Evolutionary conservation across 64 coral and sea anemone genomes (phyloP), one percentile per base, ranked within the genome.

Genomic region (Pachyseris speciosa): DNA sequence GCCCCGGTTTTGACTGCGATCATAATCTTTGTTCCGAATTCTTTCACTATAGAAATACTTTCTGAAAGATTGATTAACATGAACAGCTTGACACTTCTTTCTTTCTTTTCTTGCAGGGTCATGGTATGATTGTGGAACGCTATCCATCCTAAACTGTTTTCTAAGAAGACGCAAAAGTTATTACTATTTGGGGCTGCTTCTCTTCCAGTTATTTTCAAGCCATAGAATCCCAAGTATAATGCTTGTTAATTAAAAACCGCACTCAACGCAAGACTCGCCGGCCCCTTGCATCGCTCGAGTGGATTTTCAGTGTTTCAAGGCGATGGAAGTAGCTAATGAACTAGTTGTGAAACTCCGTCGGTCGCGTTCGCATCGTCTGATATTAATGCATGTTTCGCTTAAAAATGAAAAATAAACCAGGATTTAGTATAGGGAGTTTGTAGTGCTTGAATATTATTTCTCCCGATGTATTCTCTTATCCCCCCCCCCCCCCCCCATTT

Each of bases 91-190:
- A 34, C 2, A 10, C 22, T 36, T 32, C 2, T 38, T 2, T 39
- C 25, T 16, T 60, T 38, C 9, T 33, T 61, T 72, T 53, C 57
- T 69, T 29, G 9, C 37, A 92, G 89, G 89, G 89, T 45, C 89
- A 92, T 63, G 89, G 50, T 4, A 92, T 92, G 67, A 72, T 92
- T 22, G 89, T 92, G 45, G 89, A 92, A n/a, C 48, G 89, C 13
- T 92, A 92, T 64, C 79, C 89, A n/a, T 83, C 89, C 2, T 92
- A 61, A 75, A 50, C 16, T 85, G 32, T 81, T 61, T 39, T 27
- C 77, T 36, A 7, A 13, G 53, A 81, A 80, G 77, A 81, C 53
- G 7, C 52, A 63, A 36, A 20, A 28, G 16, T 20, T 81, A 63
- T 40, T 63, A 33, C 22, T 25, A n/a, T 61, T 39, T 37, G 20